phyloP scores from a whole-genome alignment of 2,113 vertebrate species.

The Anguilla japonica region DNA sequence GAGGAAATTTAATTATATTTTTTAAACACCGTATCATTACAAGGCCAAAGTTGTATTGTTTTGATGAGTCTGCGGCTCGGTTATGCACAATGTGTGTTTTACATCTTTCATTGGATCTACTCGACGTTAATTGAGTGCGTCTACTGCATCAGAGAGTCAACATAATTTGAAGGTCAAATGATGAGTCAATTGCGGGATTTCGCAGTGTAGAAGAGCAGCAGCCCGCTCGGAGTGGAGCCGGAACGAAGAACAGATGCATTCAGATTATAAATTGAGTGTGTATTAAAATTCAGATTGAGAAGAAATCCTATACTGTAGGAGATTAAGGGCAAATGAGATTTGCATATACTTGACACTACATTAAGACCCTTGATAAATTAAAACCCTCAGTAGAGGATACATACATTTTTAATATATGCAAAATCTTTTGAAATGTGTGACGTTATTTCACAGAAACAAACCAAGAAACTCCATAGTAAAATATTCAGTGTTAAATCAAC shows the following conservation, averaged over 20 bases:
- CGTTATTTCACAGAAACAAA: constrained; percentile 1
- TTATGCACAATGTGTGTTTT: background rate
- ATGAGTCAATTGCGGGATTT: constrained; percentile 10
- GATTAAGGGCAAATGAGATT: constrained; percentile 32
- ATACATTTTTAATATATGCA: constrained; percentile 25
- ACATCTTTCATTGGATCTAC: background rate
- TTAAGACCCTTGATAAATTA: constrained; percentile 27
- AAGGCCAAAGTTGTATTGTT: background rate
- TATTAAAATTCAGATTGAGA: constrained; percentile 31
- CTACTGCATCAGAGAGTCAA: background rate
- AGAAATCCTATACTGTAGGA: constrained; percentile 19
- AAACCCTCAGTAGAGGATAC: constrained; percentile 22
- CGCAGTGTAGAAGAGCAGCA: background rate
- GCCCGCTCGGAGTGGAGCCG: background rate
- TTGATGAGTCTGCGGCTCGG: background rate
- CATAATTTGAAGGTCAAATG: background rate
- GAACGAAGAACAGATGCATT: constrained; percentile 8
- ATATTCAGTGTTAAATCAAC: too few species aligned
- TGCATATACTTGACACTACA: constrained; percentile 32
- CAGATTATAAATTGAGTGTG: constrained; percentile 22
- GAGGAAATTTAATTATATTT: too few species aligned
- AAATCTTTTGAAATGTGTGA: constrained; percentile 27
- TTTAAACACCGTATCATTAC: too few species aligned
- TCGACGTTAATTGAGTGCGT: background rate
- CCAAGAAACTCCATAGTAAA: background rate